Evolutionary conservation across 2,113 vertebrate genomes (phyloP).

Genomic region (Sminthopsis crassicaudata): DNA sequence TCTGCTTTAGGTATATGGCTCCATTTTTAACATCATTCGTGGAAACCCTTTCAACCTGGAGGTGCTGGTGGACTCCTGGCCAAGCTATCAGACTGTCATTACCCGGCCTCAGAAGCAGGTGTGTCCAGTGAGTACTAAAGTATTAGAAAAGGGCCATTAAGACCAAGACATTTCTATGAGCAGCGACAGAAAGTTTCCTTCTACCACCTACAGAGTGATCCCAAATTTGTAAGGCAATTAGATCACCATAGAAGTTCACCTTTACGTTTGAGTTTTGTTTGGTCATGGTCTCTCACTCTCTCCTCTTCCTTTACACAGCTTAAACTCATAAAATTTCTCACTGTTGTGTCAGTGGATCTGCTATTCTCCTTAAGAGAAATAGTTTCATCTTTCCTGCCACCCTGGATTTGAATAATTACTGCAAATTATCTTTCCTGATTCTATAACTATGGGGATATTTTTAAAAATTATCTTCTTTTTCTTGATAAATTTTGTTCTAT

Average conservation of each 20-base stretch:
- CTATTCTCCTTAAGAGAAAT: not conserved
- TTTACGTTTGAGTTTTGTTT: not conserved
- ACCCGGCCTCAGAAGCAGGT: conserved; percentile 29
- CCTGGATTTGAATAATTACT: too few species aligned
- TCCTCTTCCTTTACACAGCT: not conserved
- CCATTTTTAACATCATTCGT: conserved; percentile 44
- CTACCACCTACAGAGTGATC: not conserved
- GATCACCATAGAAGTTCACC: not conserved
- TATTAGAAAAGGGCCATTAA: not conserved
- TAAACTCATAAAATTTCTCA: too few species aligned
- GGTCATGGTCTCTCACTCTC: not conserved
- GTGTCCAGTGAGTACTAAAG: not conserved
- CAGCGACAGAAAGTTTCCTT: not conserved
- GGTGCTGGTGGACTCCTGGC: conserved; percentile 49
- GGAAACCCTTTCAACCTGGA: conserved; percentile 61
- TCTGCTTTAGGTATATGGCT: conserved; percentile 21
- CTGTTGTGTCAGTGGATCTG: too few species aligned
- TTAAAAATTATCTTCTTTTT: too few species aligned
- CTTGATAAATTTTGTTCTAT: too few species aligned
- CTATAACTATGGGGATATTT: too few species aligned
- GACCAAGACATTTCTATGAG: not conserved
- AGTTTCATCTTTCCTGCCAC: not conserved
- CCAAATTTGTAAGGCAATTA: not conserved
- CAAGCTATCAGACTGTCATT: conserved; percentile 44
- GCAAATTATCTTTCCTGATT: too few species aligned